phyloP scores from a whole-genome alignment of 2,888 invertebrate species.

The Lymantria dispar region DNA sequence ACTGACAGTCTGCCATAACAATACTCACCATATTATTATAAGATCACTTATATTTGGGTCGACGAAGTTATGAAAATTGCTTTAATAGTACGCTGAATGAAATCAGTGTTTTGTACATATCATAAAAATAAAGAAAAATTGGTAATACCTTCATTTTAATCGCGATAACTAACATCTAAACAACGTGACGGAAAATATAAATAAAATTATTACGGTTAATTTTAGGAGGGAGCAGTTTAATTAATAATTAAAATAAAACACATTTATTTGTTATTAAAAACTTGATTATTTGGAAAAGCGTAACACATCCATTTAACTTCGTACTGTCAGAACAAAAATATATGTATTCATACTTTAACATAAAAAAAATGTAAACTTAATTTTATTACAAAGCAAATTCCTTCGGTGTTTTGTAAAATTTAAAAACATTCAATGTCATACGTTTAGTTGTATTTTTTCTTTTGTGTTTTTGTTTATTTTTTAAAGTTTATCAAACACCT shows the following conservation, averaged over 20 bases:
- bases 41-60: slow-evolving; percentile 5
- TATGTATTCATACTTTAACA: slow-evolving; percentile 26
- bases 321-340: slow-evolving; percentile 34
- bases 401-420: slow-evolving; percentile 11
- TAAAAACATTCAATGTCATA: slow-evolving; percentile 11
- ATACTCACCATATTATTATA: slow-evolving; percentile 46
- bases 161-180: slow-evolving; percentile 2
- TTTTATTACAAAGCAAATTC: slow-evolving; percentile 17
- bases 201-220: too few species aligned
- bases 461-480: slow-evolving; percentile 15
- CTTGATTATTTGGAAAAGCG: slow-evolving; percentile 78
- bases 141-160: neutral
- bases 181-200: slow-evolving; percentile 29
- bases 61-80: neutral
- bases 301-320: slow-evolving; percentile 61
- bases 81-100: neutral
- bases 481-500: slow-evolving; percentile 27
- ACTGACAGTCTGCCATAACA: slow-evolving; percentile 68
- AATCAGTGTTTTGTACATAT: neutral
- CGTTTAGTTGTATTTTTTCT: slow-evolving; percentile 11
- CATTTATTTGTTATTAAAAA: slow-evolving; percentile 66
- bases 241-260: slow-evolving; percentile 53
- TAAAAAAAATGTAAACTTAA: slow-evolving; percentile 24
- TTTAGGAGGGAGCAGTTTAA: slow-evolving; percentile 12
- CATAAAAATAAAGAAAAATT: neutral